Evolutionary conservation across 64 coral and sea anemone genomes (phyloP).

Genomic region (Montipora capricornis): DNA sequence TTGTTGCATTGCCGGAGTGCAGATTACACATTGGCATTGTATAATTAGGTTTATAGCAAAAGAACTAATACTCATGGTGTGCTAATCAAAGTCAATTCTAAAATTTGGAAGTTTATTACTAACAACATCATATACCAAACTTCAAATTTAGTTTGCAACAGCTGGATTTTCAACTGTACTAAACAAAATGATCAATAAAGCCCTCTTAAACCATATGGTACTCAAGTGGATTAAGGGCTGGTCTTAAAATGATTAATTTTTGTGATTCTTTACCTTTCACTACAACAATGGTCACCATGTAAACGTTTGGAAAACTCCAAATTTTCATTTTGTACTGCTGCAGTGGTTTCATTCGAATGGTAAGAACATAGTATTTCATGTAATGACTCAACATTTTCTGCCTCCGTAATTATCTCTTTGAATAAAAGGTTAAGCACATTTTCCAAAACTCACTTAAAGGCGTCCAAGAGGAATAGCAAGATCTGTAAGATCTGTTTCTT

Average conservation of each 20-base stretch:
- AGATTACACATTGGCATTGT: neutral
- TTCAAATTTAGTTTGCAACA: neutral
- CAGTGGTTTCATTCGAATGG: neutral
- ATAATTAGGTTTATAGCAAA: neutral
- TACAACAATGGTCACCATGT: neutral
- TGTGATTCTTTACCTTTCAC: neutral
- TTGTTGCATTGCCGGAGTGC: neutral
- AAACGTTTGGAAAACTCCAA: neutral
- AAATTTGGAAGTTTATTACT: neutral
- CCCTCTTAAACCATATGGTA: neutral
- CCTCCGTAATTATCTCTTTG: neutral
- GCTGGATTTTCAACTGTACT: neutral
- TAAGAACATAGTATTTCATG: neutral
- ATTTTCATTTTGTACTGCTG: neutral
- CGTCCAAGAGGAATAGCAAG: too few species aligned
- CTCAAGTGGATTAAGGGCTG: neutral
- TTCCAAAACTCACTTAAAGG: neutral
- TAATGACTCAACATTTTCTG: neutral
- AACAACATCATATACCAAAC: neutral
- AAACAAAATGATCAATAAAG: neutral
- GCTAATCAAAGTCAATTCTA: neutral
- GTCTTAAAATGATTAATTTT: neutral
- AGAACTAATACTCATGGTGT: neutral
- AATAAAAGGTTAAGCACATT: neutral
- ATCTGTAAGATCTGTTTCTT: neutral